Evolutionary conservation across 2,797 vertebrate species (phyloP).

Genomic region (Chaetophractus vellerosus): DNA sequence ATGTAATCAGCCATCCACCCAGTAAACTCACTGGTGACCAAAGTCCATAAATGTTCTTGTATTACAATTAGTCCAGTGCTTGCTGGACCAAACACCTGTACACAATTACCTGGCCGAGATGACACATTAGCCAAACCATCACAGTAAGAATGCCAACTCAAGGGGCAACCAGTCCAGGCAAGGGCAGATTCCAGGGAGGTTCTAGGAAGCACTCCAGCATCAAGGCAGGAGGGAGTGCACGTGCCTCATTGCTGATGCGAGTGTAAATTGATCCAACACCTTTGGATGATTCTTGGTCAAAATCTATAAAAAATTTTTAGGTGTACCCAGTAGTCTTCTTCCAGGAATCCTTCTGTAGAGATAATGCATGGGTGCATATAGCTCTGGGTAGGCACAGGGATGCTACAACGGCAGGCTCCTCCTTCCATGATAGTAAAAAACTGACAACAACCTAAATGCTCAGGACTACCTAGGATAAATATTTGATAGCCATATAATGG

Average conservation of each 20-base stretch:
- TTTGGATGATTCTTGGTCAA: not conserved
- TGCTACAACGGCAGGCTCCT: no score
- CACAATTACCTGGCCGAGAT: no score
- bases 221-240: no score
- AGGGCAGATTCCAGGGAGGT: not conserved
- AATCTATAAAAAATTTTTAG: not conserved
- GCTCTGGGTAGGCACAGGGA: not conserved
- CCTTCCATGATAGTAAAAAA: not conserved
- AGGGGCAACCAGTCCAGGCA: not conserved
- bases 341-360: not conserved
- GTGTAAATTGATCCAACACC: not conserved
- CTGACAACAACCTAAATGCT: not conserved
- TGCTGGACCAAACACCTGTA: no score
- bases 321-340: not conserved
- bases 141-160: not conserved
- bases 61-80: no score
- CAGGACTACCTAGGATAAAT: not conserved
- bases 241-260: not conserved
- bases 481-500: not conserved
- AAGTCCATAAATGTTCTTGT: no score
- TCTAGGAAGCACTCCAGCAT: not conserved
- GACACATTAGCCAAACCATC: no score
- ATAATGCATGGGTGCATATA: not conserved
- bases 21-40: no score
- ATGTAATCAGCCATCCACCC: no score